These are phyloP conservation scores for Oryzias woworae DNA, from an alignment of 2,113 vertebrate species.

Conservation along the genomic window DNA sequence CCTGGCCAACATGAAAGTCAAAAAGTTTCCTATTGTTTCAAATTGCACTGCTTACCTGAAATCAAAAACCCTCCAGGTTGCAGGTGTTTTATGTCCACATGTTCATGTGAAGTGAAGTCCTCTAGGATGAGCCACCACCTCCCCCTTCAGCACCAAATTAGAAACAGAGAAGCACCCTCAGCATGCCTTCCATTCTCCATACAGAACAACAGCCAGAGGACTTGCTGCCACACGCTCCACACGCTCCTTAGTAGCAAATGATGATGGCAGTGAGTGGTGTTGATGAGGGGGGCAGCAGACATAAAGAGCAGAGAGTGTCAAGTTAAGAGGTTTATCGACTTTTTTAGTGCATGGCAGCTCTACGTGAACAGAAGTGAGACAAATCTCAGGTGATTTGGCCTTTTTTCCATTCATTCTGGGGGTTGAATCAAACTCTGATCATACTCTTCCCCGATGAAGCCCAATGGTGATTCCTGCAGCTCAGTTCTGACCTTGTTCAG, in stretches of 20 bases:
- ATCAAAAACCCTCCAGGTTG: neutral
- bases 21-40: neutral
- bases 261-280: constrained; percentile 35
- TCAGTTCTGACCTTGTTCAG: no score
- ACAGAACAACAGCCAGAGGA: constrained; percentile 19
- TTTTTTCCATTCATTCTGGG: no score
- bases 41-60: neutral
- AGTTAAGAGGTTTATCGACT: neutral
- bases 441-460: neutral
- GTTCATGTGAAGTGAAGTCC: constrained; percentile 9
- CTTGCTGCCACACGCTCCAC: constrained; percentile 21
- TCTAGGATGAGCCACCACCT: constrained; percentile 12
- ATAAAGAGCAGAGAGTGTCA: neutral
- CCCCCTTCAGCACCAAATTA: constrained; percentile 1
- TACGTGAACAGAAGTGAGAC: no score
- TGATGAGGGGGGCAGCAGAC: constrained; percentile 9
- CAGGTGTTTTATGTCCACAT: constrained; percentile 14
- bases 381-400: no score
- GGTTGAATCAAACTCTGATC: no score
- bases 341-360: no score
- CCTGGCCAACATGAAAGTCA: neutral
- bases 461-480: neutral
- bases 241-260: constrained; percentile 9
- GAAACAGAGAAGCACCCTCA: constrained; percentile 16
- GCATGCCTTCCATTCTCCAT: constrained; percentile 37